Evolutionary conservation across 2,113 vertebrate species (phyloP).

Genomic region (Delphinapterus leucas): DNA sequence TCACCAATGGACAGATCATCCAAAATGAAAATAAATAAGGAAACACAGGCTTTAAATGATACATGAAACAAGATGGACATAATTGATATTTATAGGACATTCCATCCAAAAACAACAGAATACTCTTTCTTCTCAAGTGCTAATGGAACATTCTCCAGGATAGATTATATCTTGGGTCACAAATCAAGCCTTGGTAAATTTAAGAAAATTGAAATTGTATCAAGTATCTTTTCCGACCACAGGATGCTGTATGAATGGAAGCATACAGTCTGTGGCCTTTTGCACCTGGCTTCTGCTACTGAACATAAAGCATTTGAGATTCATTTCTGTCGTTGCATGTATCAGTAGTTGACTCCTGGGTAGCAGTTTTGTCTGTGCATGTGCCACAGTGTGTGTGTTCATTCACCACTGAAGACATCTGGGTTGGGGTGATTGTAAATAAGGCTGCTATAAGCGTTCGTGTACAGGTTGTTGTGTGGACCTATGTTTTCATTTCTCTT

Average conservation of each 20-base stretch:
- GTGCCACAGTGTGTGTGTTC: fast-evolving
- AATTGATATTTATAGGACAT: too few species aligned
- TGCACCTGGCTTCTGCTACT: background rate
- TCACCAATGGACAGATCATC: too few species aligned
- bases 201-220: too few species aligned
- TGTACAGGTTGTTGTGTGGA: background rate
- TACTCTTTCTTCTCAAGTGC: too few species aligned
- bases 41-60: too few species aligned
- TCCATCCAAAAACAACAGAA: too few species aligned
- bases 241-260: background rate
- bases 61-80: too few species aligned
- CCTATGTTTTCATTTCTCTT: background rate
- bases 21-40: too few species aligned
- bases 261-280: background rate
- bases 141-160: too few species aligned
- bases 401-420: background rate
- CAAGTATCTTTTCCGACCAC: too few species aligned
- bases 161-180: too few species aligned
- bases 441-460: background rate
- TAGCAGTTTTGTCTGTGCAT: background rate
- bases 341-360: fast-evolving
- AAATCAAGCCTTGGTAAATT: too few species aligned
- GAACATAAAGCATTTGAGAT: background rate
- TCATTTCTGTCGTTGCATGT: fast-evolving
- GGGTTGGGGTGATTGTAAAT: background rate